phyloP scores from a whole-genome alignment of 1,140 invertebrate species.

The Calephelis nemesis region DNA sequence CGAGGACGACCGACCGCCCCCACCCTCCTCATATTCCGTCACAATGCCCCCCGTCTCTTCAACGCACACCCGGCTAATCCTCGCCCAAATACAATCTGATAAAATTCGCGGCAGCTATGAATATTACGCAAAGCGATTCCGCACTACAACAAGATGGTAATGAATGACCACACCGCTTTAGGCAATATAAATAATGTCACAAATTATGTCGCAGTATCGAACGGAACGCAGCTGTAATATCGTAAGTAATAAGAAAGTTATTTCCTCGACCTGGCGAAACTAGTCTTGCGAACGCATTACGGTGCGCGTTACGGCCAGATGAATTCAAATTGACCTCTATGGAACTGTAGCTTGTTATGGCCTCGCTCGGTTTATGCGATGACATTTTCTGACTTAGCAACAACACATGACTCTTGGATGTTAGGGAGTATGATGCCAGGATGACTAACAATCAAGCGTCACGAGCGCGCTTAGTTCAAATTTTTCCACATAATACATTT shows the following conservation, averaged over 20 bases:
- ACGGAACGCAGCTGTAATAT: slow-evolving; percentile 55
- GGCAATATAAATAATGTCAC: slow-evolving; percentile 57
- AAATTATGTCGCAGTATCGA: slow-evolving; percentile 52
- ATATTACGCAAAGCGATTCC: slow-evolving; percentile 74
- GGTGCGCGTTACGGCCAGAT: slow-evolving; percentile 72
- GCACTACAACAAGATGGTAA: slow-evolving; percentile 69
- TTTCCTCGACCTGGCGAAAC: slow-evolving; percentile 76
- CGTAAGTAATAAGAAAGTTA: slow-evolving; percentile 76
- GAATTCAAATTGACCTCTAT: slow-evolving; percentile 79
- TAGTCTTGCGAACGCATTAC: slow-evolving; percentile 76
- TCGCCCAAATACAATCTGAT: slow-evolving; percentile 76
- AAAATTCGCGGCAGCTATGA: slow-evolving; percentile 77
- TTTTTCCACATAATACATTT: slow-evolving; percentile 59
- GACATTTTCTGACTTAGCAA: slow-evolving; percentile 75
- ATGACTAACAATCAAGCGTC: slow-evolving; percentile 71
- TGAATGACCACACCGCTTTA: slow-evolving; percentile 71
- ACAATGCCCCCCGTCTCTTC: slow-evolving; percentile 44
- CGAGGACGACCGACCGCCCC: slow-evolving; percentile 79
- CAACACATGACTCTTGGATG: slow-evolving; percentile 56
- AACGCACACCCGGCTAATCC: slow-evolving; percentile 66
- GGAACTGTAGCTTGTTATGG: slow-evolving; percentile 69
- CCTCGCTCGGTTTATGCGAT: slow-evolving; percentile 70
- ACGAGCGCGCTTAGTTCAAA: slow-evolving; percentile 54
- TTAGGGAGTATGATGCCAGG: slow-evolving; percentile 67
- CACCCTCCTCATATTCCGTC: slow-evolving; percentile 48